A percentile compares a stretch with the other conserved stretches of the same genome.
Conservation (phyloP, 2,888 invertebrate species). For the Diaphora mendica region DNA sequence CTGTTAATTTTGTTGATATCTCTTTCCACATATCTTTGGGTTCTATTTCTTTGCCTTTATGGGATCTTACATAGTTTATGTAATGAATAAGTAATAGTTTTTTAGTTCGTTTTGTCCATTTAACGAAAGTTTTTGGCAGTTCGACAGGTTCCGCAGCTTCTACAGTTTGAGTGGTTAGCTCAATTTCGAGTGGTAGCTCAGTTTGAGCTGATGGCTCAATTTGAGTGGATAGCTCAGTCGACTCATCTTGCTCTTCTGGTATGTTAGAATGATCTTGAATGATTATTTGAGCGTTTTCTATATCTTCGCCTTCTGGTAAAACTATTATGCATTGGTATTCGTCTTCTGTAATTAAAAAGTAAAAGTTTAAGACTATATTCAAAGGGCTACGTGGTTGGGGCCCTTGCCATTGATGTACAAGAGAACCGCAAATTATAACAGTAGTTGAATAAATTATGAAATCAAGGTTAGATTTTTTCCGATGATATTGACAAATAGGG, state of each 20-base stretch:
- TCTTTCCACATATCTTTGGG: constrained; percentile 73
- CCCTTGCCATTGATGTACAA: too few relatives aligned
- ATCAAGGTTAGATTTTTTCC: background rate
- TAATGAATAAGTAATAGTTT: constrained; percentile 68
- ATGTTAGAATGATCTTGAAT: constrained; percentile 41
- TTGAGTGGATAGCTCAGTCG: background rate
- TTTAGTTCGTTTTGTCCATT: constrained; percentile 72
- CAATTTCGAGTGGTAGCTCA: background rate
- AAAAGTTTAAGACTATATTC: background rate
- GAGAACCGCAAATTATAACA: background rate
- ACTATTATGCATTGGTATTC: constrained; percentile 81
- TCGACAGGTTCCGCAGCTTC: constrained; percentile 18
- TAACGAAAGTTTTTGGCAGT: constrained; percentile 34
- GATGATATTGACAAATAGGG: too few relatives aligned
- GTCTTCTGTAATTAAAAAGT: constrained; percentile 68
- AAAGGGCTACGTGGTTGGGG: background rate
- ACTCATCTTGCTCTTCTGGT: constrained; percentile 12
- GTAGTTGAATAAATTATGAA: background rate
- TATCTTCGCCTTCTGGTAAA: constrained; percentile 75
- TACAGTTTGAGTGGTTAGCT: background rate
- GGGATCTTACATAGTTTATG: constrained; percentile 68
- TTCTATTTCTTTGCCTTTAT: constrained; percentile 65
- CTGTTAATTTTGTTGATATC: constrained; percentile 64
- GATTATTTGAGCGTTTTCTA: constrained; percentile 62
- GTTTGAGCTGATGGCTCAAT: background rate